Evolutionary conservation across 2,888 invertebrate species (phyloP).

Genomic region (Acrocyrtus sp.): DNA sequence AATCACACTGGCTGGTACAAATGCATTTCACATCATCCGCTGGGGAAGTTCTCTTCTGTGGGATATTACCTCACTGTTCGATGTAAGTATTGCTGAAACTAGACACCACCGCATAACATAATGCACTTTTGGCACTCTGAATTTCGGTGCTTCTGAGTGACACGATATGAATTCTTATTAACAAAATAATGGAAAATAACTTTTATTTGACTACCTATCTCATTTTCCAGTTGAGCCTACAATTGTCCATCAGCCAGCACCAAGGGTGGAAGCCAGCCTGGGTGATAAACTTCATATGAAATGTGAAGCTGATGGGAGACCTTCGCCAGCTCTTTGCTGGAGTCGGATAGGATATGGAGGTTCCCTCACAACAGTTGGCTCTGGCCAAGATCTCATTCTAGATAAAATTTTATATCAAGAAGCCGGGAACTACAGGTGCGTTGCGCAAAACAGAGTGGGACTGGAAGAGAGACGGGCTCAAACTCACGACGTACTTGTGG

Average conservation of each 20-base stretch:
- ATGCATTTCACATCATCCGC: constrained; percentile 82
- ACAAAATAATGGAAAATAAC: no score
- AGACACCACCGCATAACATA: no score
- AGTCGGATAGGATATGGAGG: constrained; percentile 68
- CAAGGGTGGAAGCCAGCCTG: constrained; percentile 76
- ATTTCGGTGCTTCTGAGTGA: no score
- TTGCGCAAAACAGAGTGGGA: constrained; percentile 70
- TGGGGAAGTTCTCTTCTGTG: constrained; percentile 87
- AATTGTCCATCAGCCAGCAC: constrained; percentile 64
- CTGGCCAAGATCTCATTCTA: constrained; percentile 73
- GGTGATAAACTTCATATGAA: constrained; percentile 88
- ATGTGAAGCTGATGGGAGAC: constrained; percentile 74
- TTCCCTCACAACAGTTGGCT: constrained; percentile 70
- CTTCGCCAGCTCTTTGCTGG: constrained; percentile 70
- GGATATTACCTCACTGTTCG: constrained; percentile 90
- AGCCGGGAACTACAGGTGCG: constrained; percentile 80
- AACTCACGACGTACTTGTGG: constrained; percentile 68
- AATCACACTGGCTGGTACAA: constrained; percentile 94
- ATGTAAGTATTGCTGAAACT: no score
- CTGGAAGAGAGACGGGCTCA: constrained; percentile 66
- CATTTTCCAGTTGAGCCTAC: constrained; percentile 63
- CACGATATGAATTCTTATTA: no score
- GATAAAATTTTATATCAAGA: constrained; percentile 81
- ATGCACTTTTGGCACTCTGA: no score
- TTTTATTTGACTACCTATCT: no score